Evolutionary conservation across 1,140 invertebrate genomes (phyloP), one percentile per base, ranked within the genome.

Genomic region (Drosophila pandora): DNA sequence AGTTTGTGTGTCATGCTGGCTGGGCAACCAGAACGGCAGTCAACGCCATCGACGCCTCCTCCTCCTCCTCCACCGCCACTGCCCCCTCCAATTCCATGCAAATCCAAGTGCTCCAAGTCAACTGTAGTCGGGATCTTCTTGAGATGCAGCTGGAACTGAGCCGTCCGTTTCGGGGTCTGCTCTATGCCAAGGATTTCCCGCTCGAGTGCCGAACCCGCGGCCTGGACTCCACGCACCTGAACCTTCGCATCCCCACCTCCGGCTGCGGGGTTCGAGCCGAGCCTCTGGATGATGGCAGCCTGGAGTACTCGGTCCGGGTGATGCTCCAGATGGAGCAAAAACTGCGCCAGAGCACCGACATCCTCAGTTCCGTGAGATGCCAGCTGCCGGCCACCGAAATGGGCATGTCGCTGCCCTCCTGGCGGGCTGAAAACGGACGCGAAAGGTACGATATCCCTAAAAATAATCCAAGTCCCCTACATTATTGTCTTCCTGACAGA

Each of bases 181-280:
- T 95, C 3, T 96, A 95, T 73, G 94, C 95, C 32, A 95, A 94
- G 87, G 95, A 95, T 57, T 96, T 95, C 90, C 93, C 94, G 0
- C 93, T 94, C 53, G 95, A 95, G 78, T 96, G 95, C 76, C 92
- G 93, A 8, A 89, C 92, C 1, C 61, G 76, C 79, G 94, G 94
- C 5, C 92, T 91, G 56, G 90, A 91, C 43, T 84, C 91, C 32
- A 84, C 84, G 6, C 84, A 81, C 2, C 90, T 95, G 0, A 93
- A 93, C 0, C 80, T 96, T 2, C 92, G 92, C 17, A 79, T 95
- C 32, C 94, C 95, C 17, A 94, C 94, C 3, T 95, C 95, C 67
- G 95, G 95, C 0, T 96, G 95, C 75, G 95, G 95, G 0, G 94
- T 96, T 1, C 92, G 94, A 57, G 50, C 91, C 69, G 63, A 93